phyloP scores from a whole-genome alignment of 2,797 vertebrate genomes.

The Pipistrellus nathusii region DNA sequence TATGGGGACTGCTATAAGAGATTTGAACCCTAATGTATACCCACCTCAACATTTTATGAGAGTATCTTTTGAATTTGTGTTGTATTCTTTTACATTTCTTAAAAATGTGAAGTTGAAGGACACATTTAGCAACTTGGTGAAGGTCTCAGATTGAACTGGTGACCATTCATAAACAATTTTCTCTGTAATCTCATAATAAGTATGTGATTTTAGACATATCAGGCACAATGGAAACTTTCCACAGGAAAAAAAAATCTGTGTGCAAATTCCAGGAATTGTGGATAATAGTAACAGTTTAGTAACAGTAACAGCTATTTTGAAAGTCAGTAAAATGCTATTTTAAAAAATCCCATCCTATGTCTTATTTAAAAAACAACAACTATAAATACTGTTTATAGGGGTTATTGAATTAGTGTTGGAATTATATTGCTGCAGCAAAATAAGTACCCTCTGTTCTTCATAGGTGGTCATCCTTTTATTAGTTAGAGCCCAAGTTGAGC shows the following conservation, averaged over 20 bases:
- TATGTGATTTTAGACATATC: slow-evolving; percentile 12
- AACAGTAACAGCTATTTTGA: slow-evolving; percentile 61
- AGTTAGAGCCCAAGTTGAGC: neutral
- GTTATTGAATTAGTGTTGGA: slow-evolving; percentile 7
- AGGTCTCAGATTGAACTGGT: slow-evolving; percentile 23
- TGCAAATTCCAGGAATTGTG: slow-evolving; percentile 31
- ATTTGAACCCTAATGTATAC: slow-evolving; percentile 16
- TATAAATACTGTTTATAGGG: neutral
- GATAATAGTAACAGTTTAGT: slow-evolving; percentile 53
- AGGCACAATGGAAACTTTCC: slow-evolving; percentile 41
- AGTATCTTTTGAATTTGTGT: neutral
- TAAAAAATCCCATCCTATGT: neutral
- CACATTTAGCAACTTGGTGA: slow-evolving; percentile 56
- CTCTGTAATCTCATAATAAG: slow-evolving; percentile 8
- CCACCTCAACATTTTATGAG: neutral
- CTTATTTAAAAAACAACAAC: slow-evolving; percentile 20
- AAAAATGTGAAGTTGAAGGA: slow-evolving; percentile 42
- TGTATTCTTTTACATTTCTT: slow-evolving; percentile 34
- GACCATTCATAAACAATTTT: neutral
- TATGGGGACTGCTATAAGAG: neutral
- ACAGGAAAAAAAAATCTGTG: slow-evolving; percentile 43
- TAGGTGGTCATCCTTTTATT: slow-evolving; percentile 6
- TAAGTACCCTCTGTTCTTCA: neutral
- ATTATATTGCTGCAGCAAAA: neutral
- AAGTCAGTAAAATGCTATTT: slow-evolving; percentile 66